Evolutionary conservation across 1,140 invertebrate species (phyloP).

Genomic region (Aphelinus atriplicis): DNA sequence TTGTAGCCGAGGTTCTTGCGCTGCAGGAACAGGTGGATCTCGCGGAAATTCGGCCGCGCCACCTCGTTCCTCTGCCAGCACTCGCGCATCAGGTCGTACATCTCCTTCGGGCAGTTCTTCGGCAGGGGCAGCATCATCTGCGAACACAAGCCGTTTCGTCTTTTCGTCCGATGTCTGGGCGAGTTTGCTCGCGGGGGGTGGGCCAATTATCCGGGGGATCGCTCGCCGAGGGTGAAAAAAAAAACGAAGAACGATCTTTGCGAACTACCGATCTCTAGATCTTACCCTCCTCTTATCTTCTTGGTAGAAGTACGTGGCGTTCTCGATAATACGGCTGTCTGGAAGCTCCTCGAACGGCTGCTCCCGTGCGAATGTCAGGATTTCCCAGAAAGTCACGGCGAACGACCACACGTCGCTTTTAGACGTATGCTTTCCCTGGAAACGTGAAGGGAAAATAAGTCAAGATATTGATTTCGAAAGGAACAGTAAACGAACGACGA

Average conservation of each 20-base stretch:
- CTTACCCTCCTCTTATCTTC: conserved; percentile 72
- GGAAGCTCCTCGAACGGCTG: conserved; percentile 83
- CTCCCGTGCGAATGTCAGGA: conserved; percentile 84
- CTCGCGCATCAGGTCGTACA: conserved; percentile 93
- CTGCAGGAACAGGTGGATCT: conserved; percentile 91
- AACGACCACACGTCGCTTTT: conserved; percentile 92
- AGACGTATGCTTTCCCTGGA: conserved; percentile 82
- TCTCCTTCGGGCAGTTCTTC: conserved; percentile 86
- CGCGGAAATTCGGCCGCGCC: conserved; percentile 88
- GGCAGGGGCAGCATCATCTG: conserved; percentile 79
- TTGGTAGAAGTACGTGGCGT: conserved; percentile 77
- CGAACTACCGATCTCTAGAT: background rate
- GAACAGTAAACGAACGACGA: too few relatives aligned
- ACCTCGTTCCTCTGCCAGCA: conserved; percentile 90
- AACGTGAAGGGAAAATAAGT: conserved; percentile 32
- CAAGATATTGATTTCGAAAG: too few relatives aligned
- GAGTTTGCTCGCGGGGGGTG: too few relatives aligned
- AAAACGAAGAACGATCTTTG: too few relatives aligned
- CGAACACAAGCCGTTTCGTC: conserved; percentile 42
- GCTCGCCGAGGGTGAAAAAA: too few relatives aligned
- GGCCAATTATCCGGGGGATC: too few relatives aligned
- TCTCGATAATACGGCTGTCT: conserved; percentile 84
- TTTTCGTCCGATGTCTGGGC: too few relatives aligned
- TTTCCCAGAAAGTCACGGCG: conserved; percentile 90
- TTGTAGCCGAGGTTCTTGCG: conserved; percentile 88